Conservation (phyloP, 2,113 vertebrate genomes). For the Gracilinanus agilis region DNA sequence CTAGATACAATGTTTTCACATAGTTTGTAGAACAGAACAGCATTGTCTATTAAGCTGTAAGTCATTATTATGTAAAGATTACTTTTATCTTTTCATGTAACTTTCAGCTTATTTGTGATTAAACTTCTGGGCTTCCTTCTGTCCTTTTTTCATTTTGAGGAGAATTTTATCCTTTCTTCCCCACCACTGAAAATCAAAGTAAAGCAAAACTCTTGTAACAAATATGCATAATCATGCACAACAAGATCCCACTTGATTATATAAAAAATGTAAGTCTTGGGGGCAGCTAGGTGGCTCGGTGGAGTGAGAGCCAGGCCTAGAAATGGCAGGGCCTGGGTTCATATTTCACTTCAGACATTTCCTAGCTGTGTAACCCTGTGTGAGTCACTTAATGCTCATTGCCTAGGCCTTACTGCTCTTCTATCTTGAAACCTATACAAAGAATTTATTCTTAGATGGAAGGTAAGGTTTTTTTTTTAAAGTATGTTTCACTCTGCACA, state of each 20-base stretch:
- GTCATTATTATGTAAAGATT: background rate
- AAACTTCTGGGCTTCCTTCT: background rate
- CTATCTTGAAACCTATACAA: too few species aligned
- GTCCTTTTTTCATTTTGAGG: background rate
- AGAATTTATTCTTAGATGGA: too few species aligned
- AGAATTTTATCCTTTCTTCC: background rate
- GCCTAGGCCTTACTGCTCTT: too few species aligned
- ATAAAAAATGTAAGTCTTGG: background rate
- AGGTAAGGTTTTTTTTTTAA: too few species aligned
- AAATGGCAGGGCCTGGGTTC: too few species aligned
- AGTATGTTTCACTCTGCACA: background rate
- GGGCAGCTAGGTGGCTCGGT: too few species aligned
- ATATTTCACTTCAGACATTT: too few species aligned
- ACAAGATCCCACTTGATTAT: background rate
- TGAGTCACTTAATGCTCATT: too few species aligned
- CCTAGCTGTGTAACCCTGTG: too few species aligned
- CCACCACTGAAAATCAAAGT: background rate
- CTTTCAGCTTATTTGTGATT: background rate
- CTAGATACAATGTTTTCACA: background rate
- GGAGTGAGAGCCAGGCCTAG: too few species aligned
- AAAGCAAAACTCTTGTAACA: background rate
- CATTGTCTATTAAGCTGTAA: background rate
- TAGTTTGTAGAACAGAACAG: background rate
- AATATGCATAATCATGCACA: background rate
- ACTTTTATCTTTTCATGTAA: background rate